Conservation (phyloP, 2,888 invertebrate genomes). For the Rosalia funebris region DNA sequence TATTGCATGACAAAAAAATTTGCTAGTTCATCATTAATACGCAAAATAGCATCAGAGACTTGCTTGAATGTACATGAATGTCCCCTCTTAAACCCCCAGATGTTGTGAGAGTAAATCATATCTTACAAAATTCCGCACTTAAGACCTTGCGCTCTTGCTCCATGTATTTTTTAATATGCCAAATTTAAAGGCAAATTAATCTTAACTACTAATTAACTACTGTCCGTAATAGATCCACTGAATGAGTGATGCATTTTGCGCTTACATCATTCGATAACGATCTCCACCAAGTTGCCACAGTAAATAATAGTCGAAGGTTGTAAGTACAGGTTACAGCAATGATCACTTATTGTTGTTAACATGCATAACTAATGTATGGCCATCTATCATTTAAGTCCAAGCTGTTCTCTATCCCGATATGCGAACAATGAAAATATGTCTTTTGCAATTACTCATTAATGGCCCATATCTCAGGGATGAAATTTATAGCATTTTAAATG, state of each 20-base stretch:
- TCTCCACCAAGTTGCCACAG: slow-evolving; percentile 35
- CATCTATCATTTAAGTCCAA: slow-evolving; percentile 23
- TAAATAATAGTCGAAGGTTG: slow-evolving; percentile 46
- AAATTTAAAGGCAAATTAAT: too few relatives aligned
- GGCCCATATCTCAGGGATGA: slow-evolving; percentile 3
- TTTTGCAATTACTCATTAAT: slow-evolving; percentile 11
- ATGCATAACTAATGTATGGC: slow-evolving; percentile 51
- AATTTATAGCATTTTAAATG: too few relatives aligned
- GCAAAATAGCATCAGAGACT: too few relatives aligned
- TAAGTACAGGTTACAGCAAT: slow-evolving; percentile 44
- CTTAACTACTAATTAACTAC: too few relatives aligned
- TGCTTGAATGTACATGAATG: too few relatives aligned
- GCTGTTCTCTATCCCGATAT: slow-evolving; percentile 8
- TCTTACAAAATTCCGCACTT: too few relatives aligned
- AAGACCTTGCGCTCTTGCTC: too few relatives aligned
- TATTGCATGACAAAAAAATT: too few relatives aligned
- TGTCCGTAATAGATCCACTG: not conserved
- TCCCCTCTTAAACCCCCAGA: too few relatives aligned
- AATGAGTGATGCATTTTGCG: slow-evolving; percentile 32
- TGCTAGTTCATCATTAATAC: too few relatives aligned
- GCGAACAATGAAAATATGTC: slow-evolving; percentile 10
- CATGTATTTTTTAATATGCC: too few relatives aligned
- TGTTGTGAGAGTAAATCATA: too few relatives aligned
- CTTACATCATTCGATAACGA: slow-evolving; percentile 48
- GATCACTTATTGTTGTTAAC: slow-evolving; percentile 50